Evolutionary conservation across 1,140 invertebrate genomes (phyloP), one percentile per base, ranked within the genome.

Genomic region (Nasonia vitripennis): DNA sequence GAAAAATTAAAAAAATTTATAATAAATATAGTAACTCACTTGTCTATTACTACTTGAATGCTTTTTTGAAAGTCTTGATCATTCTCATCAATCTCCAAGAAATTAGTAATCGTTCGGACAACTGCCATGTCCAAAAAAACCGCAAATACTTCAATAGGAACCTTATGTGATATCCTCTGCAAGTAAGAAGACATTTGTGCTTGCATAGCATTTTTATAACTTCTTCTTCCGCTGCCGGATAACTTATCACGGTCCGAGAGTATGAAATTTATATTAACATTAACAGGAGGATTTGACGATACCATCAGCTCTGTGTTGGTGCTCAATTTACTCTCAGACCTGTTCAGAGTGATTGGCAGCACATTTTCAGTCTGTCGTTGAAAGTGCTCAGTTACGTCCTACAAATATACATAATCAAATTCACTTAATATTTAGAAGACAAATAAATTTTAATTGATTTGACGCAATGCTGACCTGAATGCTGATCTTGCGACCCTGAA

Each of bases 401-500:
- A 70, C 51, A 71, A 70, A 12, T 71, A 71, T 12, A 31, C 27
- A 11, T 71, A n/a, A 67, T 67, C 14, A 67, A n/a, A 67, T 67
- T 17, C 7, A 67, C 10, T 45, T 45, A 45, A 37, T 37, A 37
- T 37, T 37, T 37, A 37, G 34, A 3, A 37, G 34, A 37, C 5
- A 37, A 37, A 37, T 4, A 37, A 37, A 37, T 4, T 37, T 37
- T 37, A 37, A 37, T 37, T 37, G 34, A 37, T 37, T 27, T 20
- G n/a, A 67, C 1, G n/a, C 11, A 1, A 41, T 78, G 20, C n/a
- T 70, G 80, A 85, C 95, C 11, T 91, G 87, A 20, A 93, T 91
- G 17, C 89, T 92, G 0, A 96, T 91, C 86, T 94, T 95, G 9
- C 95, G 94, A 86, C 97, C 96, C 80, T 95, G 94, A 89, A 95